phyloP scores from a whole-genome alignment of 2,797 vertebrate genomes.

The Mastacembelus armatus region DNA sequence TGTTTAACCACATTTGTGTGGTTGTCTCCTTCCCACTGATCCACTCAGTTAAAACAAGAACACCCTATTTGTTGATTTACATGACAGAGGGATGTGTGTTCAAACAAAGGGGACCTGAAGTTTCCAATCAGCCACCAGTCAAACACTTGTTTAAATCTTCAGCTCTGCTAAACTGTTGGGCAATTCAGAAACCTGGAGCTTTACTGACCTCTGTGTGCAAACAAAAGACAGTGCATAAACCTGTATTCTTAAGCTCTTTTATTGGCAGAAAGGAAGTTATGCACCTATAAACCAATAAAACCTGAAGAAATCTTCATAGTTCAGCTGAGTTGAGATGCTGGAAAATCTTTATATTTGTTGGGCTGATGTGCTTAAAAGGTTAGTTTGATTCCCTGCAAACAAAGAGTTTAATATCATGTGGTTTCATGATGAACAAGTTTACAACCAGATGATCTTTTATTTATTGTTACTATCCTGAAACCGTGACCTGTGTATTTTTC shows the following conservation, averaged over 20 bases:
- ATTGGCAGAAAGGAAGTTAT: no score
- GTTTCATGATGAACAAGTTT: conserved; percentile 72
- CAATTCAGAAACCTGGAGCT: background rate
- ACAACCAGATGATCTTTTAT: conserved; percentile 75
- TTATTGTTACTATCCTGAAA: conserved; percentile 63
- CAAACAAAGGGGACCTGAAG: conserved; percentile 54
- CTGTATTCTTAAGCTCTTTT: no score
- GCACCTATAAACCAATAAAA: no score
- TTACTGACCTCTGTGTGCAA: background rate
- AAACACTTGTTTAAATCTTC: background rate
- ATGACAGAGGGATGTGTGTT: conserved; percentile 74
- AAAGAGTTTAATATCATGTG: conserved; percentile 49
- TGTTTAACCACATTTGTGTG: background rate
- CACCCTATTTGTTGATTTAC: conserved; percentile 48
- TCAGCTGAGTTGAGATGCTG: no score
- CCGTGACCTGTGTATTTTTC: conserved; percentile 66
- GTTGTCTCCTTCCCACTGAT: background rate
- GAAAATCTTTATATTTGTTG: background rate
- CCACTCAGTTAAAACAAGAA: conserved; percentile 24
- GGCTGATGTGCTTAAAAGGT: conserved; percentile 22
- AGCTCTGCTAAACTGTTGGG: background rate
- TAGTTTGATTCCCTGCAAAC: conserved; percentile 34
- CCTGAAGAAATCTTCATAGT: background rate
- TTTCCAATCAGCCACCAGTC: conserved; percentile 18
- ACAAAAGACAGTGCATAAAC: background rate